Evolutionary conservation across 2,113 vertebrate species (phyloP), one percentile per base, ranked within the genome.

Genomic region (Prietella phreatophila): DNA sequence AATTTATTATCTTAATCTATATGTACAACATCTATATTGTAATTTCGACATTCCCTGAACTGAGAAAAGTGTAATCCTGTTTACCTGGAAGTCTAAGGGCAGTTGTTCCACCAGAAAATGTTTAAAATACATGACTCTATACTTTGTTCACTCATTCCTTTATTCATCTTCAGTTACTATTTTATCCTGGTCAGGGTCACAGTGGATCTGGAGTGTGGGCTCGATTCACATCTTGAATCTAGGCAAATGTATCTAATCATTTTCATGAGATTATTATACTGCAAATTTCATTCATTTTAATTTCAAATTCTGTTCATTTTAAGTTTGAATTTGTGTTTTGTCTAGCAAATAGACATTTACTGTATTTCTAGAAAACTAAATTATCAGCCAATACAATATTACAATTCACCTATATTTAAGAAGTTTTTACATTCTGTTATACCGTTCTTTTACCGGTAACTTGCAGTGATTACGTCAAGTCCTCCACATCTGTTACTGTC

Each of bases 401-500:
- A 22, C 6, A 11, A 75, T 33, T 19, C 30, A 71, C 5, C n/a
- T 69, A 69, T 0, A 36, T 71, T 39, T 73, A 20, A 39, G 5
- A 71, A 17, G 4, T n/a, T 30, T 30, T 17, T 69, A 33, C 65
- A 33, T 69, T 13, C 65, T 14, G 6, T 17, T 14, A 6, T 33
- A 15, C 30, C 65, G 0, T 47, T 47, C 0, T 47, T 47, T 6
- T 47, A n/a, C n/a, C n/a, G n/a, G n/a, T n/a, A 36, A 36, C 2
- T 36, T 30, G n/a, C n/a, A 30, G 1, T 33, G 14, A 69, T 69
- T 33, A 69, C 4, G 13, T 69, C 13, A 33, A 69, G n/a, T 33
- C 2, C 15, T 73, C 69, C 17, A 86, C 85, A 86, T 84, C 81
- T 86, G 81, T 83, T 60, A 83, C 80, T 84, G 36, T 87, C 71